Conservation (phyloP, 2,113 vertebrate species). For the Nothocercus julius region DNA sequence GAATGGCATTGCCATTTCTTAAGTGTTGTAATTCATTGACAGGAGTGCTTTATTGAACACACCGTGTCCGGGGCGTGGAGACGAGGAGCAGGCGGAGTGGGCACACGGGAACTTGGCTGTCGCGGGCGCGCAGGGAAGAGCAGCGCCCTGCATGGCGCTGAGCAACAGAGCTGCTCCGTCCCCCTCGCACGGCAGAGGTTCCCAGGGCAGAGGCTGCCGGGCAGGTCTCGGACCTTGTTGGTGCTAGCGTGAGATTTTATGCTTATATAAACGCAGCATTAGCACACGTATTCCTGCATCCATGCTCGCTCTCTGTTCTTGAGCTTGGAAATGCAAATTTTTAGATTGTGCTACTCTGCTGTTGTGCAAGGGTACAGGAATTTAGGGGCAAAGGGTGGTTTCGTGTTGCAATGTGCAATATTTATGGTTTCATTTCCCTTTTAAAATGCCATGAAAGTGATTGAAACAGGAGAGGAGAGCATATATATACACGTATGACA, state of each 20-base stretch:
- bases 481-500: background rate
- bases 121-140: background rate
- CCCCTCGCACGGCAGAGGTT: background rate
- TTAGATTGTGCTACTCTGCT: background rate
- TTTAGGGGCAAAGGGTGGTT: background rate
- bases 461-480: background rate
- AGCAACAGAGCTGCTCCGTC: background rate
- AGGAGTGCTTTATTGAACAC: conserved; percentile 46
- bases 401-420: background rate
- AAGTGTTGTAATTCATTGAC: conserved; percentile 24
- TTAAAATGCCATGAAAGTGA: background rate
- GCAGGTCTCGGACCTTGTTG: background rate
- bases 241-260: background rate
- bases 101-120: too few relatives aligned
- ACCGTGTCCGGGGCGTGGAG: conserved; percentile 33
- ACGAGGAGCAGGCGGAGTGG: background rate
- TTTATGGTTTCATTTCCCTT: background rate
- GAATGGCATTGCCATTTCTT: background rate
- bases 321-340: background rate
- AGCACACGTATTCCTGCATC: background rate
- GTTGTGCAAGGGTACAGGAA: background rate
- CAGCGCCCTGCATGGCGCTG: background rate
- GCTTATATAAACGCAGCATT: background rate
- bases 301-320: background rate
- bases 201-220: background rate